These are phyloP conservation scores for Brachionus sp. DNA, from an alignment of 1,140 invertebrate genomes.

Conservation along the genomic window DNA sequence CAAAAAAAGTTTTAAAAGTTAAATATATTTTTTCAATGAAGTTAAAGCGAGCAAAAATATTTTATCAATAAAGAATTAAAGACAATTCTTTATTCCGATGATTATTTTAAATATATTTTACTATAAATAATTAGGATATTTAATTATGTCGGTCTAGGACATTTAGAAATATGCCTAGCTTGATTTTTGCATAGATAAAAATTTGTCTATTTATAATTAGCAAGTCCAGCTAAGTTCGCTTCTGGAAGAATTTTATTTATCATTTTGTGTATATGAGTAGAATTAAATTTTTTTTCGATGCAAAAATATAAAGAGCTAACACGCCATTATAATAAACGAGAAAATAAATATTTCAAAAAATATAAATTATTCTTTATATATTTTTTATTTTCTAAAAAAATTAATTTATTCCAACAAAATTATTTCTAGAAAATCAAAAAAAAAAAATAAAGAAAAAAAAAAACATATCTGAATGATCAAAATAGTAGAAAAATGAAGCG, in stretches of 20 bases:
- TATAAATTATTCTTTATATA: slow-evolving; percentile 11
- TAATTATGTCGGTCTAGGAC: neutral
- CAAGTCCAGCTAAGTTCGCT: neutral
- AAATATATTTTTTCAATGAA: too few species aligned
- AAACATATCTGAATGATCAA: neutral
- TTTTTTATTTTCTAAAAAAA: neutral
- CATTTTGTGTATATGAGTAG: neutral
- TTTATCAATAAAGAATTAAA: neutral
- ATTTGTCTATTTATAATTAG: neutral
- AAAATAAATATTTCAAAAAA: slow-evolving; percentile 7
- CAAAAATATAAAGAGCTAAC: neutral
- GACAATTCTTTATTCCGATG: neutral
- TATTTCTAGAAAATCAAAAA: slow-evolving; percentile 11
- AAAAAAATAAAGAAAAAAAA: neutral
- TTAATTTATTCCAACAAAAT: slow-evolving; percentile 11
- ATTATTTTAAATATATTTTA: neutral
- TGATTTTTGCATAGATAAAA: too few species aligned
- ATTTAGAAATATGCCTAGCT: too few species aligned
- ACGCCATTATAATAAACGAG: slow-evolving; percentile 3
- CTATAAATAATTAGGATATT: neutral
- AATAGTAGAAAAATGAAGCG: neutral
- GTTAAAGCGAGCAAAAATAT: too few species aligned
- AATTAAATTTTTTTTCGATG: neutral
- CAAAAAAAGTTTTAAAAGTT: too few species aligned
- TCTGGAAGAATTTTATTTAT: neutral